These are phyloP conservation scores for Megastigmus dorsalis DNA, from an alignment of 2,888 invertebrate genomes.

Conservation along the genomic window DNA sequence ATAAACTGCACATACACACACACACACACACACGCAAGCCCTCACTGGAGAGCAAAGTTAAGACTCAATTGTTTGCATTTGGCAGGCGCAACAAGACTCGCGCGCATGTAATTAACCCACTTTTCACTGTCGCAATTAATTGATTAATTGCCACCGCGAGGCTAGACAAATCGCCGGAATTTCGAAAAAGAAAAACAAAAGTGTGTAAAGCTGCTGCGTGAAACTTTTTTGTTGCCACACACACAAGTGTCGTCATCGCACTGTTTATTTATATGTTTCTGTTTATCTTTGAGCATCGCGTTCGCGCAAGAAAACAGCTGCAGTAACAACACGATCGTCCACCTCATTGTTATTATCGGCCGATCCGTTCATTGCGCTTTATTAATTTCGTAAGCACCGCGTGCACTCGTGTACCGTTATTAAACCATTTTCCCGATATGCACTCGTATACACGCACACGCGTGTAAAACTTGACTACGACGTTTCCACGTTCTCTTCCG, in stretches of 20 bases:
- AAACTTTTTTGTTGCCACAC: too few relatives aligned
- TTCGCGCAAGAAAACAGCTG: too few relatives aligned
- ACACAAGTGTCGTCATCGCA: neutral
- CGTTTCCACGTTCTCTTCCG: slow-evolving; percentile 10
- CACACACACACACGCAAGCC: too few relatives aligned
- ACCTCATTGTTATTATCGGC: too few relatives aligned
- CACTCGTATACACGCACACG: neutral
- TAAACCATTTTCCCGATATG: slow-evolving; percentile 20
- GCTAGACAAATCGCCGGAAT: too few relatives aligned
- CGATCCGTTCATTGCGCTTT: neutral
- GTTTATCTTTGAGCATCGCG: too few relatives aligned
- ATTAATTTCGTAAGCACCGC: slow-evolving; percentile 9
- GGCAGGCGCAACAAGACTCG: neutral
- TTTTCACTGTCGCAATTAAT: slow-evolving; percentile 57
- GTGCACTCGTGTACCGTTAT: slow-evolving; percentile 16
- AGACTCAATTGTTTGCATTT: neutral
- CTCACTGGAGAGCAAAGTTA: too few relatives aligned
- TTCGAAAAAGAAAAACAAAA: too few relatives aligned
- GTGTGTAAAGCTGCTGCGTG: too few relatives aligned
- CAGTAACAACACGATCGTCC: too few relatives aligned
- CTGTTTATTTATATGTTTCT: neutral
- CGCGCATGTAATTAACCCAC: slow-evolving; percentile 59
- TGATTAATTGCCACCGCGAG: slow-evolving; percentile 58
- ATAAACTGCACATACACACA: too few relatives aligned
- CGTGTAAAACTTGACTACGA: slow-evolving; percentile 11